Conservation (phyloP, 2,888 invertebrate species). For the Toxonevra muliebris region DNA sequence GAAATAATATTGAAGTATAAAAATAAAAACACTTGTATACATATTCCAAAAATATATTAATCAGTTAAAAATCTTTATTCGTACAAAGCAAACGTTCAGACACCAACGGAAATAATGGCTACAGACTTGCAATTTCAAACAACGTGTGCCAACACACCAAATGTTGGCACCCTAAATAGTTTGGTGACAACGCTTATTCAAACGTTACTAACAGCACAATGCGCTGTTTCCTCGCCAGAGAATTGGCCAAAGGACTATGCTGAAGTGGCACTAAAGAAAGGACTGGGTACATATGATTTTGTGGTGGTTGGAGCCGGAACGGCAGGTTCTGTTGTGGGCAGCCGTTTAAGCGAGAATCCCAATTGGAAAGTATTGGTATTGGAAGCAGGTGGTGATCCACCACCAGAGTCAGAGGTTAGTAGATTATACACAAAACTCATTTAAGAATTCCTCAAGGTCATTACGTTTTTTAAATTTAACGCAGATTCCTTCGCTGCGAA, state of each 20-base stretch:
- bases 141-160: too few species aligned
- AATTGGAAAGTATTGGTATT: conserved; percentile 80
- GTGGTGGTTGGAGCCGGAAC: conserved; percentile 71
- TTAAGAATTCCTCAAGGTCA: too few species aligned
- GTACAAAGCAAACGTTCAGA: too few species aligned
- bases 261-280: conserved; percentile 46
- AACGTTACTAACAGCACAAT: conserved; percentile 70
- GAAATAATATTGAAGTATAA: too few species aligned
- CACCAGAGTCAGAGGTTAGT: conserved; percentile 64
- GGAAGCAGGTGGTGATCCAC: conserved; percentile 80
- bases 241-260: conserved; percentile 70
- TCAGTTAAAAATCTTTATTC: too few species aligned
- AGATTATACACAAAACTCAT: too few species aligned
- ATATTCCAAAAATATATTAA: too few species aligned
- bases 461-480: conserved; percentile 40
- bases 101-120: too few species aligned
- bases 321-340: conserved; percentile 71
- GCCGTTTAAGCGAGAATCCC: conserved; percentile 76
- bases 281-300: conserved; percentile 67
- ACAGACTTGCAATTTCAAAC: too few species aligned
- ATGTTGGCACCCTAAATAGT: conserved; percentile 63
- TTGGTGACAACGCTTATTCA: conserved; percentile 70
- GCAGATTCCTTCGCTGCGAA: too few species aligned
- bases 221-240: conserved; percentile 67
- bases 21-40: too few species aligned